phyloP scores from a whole-genome alignment of 2,797 vertebrate genomes.

The Lacerta viridis region DNA sequence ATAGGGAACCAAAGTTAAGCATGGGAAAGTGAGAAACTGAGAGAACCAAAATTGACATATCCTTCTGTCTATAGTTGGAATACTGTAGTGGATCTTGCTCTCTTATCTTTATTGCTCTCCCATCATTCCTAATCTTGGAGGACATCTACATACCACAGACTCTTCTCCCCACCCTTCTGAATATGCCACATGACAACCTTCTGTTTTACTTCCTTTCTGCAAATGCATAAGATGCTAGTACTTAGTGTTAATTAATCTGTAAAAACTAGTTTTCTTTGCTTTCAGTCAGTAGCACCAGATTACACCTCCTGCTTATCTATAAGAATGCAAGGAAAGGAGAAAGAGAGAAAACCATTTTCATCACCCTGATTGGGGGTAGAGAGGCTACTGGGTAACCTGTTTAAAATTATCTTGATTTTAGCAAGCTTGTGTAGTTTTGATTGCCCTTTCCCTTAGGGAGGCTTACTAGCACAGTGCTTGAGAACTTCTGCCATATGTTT shows the following conservation, averaged over 20 bases:
- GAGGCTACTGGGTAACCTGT: background rate
- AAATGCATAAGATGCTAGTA: no score
- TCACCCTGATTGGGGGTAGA: background rate
- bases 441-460: background rate
- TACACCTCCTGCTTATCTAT: background rate
- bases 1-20: no score
- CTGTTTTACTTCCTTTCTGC: background rate
- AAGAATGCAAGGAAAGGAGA: background rate
- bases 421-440: background rate
- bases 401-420: slow-evolving; percentile 7
- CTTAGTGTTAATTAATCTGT: background rate
- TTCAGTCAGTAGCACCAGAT: background rate
- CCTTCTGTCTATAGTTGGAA: no score
- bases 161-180: slow-evolving; percentile 27
- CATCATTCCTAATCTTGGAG: background rate
- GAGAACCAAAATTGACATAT: no score
- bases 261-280: background rate
- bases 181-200: background rate
- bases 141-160: background rate
- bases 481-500: background rate
- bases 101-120: background rate
- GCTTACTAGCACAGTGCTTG: background rate
- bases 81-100: background rate
- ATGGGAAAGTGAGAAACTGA: no score
- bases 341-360: background rate